Conservation (phyloP, 2,797 vertebrate genomes). For the Karalla daura region DNA sequence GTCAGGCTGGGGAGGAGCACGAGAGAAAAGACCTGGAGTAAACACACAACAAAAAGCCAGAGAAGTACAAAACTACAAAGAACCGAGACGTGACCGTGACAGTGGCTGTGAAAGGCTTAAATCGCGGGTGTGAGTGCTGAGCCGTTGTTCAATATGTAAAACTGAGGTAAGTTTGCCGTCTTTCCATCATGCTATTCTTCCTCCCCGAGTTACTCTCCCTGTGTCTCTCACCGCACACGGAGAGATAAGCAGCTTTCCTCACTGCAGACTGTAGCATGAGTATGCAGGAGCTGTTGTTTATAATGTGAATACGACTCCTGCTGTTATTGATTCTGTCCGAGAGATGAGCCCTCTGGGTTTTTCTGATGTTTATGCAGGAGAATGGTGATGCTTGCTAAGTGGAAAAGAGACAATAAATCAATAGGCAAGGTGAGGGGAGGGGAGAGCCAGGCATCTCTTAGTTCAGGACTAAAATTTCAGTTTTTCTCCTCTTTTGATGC, state of each 20-base stretch:
- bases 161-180: not conserved
- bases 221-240: slow-evolving; percentile 6
- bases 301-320: slow-evolving; percentile 80
- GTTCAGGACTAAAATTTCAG: slow-evolving; percentile 61
- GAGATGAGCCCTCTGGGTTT: slow-evolving; percentile 82
- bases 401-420: slow-evolving; percentile 82
- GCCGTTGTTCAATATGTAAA: not conserved
- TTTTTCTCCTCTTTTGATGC: slow-evolving; percentile 69
- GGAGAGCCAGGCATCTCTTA: slow-evolving; percentile 42
- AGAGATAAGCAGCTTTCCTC: slow-evolving; percentile 41
- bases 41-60: no score
- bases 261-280: slow-evolving; percentile 55
- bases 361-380: slow-evolving; percentile 83
- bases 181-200: not conserved
- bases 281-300: slow-evolving; percentile 75
- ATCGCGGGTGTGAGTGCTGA: not conserved
- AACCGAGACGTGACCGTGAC: no score
- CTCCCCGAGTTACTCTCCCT: slow-evolving; percentile 21
- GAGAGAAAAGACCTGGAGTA: no score
- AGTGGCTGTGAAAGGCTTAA: not conserved
- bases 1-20: no score
- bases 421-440: slow-evolving; percentile 71
- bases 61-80: no score
- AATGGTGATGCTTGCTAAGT: slow-evolving; percentile 82
- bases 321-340: slow-evolving; percentile 81